Conservation (phyloP, 2,113 vertebrate species). For the Phoxinus phoxinus region DNA sequence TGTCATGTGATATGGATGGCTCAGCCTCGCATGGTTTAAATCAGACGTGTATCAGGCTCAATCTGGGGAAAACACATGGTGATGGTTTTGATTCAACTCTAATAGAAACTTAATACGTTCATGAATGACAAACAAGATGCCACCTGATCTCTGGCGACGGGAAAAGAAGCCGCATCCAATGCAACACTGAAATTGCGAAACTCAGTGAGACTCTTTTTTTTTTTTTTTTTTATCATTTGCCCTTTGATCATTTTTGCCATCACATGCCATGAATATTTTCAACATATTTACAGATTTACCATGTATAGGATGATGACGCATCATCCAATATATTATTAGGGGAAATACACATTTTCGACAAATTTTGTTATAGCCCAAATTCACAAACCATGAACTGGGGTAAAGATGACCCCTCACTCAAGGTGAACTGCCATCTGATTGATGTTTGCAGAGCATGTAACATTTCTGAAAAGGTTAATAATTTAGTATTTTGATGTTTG, state of each 20-base stretch:
- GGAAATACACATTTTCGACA: neutral
- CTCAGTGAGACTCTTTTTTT: too few relatives aligned
- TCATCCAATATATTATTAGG: neutral
- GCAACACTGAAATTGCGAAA: neutral
- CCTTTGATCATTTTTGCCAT: neutral
- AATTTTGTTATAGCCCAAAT: neutral
- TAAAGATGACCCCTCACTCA: neutral
- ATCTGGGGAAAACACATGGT: conserved; percentile 28
- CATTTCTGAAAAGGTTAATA: neutral
- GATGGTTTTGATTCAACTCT: conserved; percentile 57
- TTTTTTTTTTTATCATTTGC: too few relatives aligned
- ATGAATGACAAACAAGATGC: conserved; percentile 56
- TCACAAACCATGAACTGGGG: neutral
- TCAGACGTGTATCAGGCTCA: conserved; percentile 41
- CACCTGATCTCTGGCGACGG: conserved; percentile 54
- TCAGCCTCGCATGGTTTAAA: conserved; percentile 40
- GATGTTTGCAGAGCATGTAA: neutral
- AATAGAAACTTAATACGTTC: conserved; percentile 55
- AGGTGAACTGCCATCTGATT: neutral
- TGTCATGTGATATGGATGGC: conserved; percentile 35
- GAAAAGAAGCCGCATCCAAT: conserved; percentile 21
- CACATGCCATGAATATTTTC: too few relatives aligned
- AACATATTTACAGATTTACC: neutral
- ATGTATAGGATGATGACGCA: neutral
- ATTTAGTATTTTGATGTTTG: neutral